Conservation (phyloP, 2,888 invertebrate species). For the Anarsia innoxiella region DNA sequence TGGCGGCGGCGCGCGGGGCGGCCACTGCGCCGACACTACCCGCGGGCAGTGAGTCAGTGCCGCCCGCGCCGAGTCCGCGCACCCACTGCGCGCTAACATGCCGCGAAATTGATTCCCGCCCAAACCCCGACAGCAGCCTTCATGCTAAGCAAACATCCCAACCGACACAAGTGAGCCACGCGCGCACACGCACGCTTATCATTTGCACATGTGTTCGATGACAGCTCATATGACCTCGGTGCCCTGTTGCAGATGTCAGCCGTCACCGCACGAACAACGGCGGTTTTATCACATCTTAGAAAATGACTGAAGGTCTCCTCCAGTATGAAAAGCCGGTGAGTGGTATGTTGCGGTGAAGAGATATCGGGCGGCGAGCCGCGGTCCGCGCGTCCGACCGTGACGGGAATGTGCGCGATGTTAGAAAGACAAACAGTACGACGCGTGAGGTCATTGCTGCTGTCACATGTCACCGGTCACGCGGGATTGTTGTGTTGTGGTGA, state of each 20-base stretch:
- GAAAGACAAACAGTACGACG: background rate
- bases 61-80: constrained; percentile 55
- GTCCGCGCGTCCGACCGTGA: constrained; percentile 9
- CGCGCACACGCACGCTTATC: background rate
- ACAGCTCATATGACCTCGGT: constrained; percentile 56
- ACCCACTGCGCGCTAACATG: constrained; percentile 44
- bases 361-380: constrained; percentile 12
- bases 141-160: constrained; percentile 56
- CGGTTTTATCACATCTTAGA: constrained; percentile 71
- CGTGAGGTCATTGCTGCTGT: constrained; percentile 5
- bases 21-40: constrained; percentile 25
- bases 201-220: constrained; percentile 15
- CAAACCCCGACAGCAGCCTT: constrained; percentile 46
- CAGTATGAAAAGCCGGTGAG: constrained; percentile 69
- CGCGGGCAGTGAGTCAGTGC: constrained; percentile 40
- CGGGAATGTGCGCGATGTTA: constrained; percentile 5
- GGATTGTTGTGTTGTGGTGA: no score
- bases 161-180: constrained; percentile 57
- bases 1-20: constrained; percentile 19
- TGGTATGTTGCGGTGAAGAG: constrained; percentile 18
- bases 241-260: constrained; percentile 68
- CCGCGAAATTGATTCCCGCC: constrained; percentile 49
- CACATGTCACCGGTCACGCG: no score
- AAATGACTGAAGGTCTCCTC: constrained; percentile 68
- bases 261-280: constrained; percentile 65